Evolutionary conservation across 2,888 invertebrate species (phyloP), one percentile per base, ranked within the genome.

Genomic region (Cerastis rubricosa): DNA sequence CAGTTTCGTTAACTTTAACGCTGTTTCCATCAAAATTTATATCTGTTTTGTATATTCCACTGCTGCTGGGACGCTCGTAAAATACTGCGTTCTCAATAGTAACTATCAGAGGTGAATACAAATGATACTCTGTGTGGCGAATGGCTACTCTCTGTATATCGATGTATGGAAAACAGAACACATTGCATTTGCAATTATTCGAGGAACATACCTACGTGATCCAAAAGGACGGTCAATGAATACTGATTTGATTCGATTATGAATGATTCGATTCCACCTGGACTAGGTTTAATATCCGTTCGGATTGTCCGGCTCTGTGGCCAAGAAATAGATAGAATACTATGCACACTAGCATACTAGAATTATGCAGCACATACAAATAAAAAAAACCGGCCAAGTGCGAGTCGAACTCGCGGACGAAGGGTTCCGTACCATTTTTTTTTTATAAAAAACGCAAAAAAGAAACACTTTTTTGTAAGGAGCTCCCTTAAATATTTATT

Each of bases 21-120:
- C 71, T 71, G 61, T 72, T 79, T 74, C 76, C 61, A 85, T 85
- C 75, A 81, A 87, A 81, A 83, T 83, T 70, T 81, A 85, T 80
- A 72, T 81, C 54, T 65, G 63, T 75, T 78, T 76, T 73, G 74
- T 80, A 74, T 75, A 79, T 84, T 83, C 75, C 73, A 72, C 68
- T 40, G 70, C 68, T 40, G 70, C 68, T 63, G 72, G 81, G 73
- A 71, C 66, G 69, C 49, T 85, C 85, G 81, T 87, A 87, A 90
- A 89, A 81, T 76, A 76, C 80, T 69, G 65, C 79, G 83, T 81
- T 88, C 83, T 66, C 78, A 87, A 88, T 88, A 81, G 69, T 74
- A 65, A 75, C 65, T 79, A 84, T 85, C 76, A 80, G 67, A 74
- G 63, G 78, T 86, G 91, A 91, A 92, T 91, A 91, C 89, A 87